Base-by-base conservation (phyloP, 2,888 invertebrate genomes). In the Parnassius apollo region DNA sequence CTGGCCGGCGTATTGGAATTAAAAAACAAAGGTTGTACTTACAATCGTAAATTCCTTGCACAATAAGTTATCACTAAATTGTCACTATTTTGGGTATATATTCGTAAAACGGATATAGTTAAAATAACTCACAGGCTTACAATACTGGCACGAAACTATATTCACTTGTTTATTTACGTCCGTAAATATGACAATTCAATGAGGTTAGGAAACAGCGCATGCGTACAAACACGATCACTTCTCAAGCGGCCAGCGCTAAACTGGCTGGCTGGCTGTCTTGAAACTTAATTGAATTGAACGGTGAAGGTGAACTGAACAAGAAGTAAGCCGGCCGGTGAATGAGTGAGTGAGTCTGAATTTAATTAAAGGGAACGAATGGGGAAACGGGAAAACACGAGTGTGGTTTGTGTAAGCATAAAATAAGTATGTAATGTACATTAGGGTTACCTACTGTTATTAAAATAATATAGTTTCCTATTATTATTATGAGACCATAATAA, bases 121-220 rank as follows among this genome's bases (percentile, higher is more conserved):
- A 63, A 63, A 62, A 64, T 67, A 68, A 65, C 68, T 68, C 71
- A 62, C 69, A 68, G 73, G 71, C 70, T 73, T 66, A 65, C 62
- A 69, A 75, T 78, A 73, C 71, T 76, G 78, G 82, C 88, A 75
- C 77, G 74, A 75, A 74, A 75, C 69, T 52, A 61, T 54, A 66
- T 75, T 80, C 88, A 88, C 86, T 88, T 86, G 83, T 86, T 86
- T 89, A 84, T 86, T 88, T 88, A 86, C 86, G 82, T 83, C 78
- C 76, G 77, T 79, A 80, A 80, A 76, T 78, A 77, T 83, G 85
- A 83, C 84, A 83, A 82, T 79, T 74, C 77, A 53, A 44, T 60
- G 52, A 64, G 63, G 80, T 68, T 73, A 69, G 66, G 69, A 68
- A 58, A 59, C 65, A 59, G 71, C 90, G 88, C 88, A 86, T 87